Evolutionary conservation across 2,888 invertebrate species (phyloP).

Genomic region (Heliconius aoede): DNA sequence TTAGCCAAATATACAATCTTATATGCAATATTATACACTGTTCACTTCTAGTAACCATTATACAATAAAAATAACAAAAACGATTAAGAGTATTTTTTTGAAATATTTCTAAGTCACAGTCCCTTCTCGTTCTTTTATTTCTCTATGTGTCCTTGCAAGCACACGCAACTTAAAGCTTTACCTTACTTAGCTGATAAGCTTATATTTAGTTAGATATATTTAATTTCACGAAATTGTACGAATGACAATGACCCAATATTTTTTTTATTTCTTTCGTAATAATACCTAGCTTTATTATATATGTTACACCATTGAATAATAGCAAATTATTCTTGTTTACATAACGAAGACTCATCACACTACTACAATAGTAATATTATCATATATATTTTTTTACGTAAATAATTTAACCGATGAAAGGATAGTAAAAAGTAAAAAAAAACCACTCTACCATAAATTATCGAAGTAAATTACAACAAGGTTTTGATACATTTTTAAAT

Average conservation of each 20-base stretch:
- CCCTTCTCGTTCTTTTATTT: slow-evolving; percentile 62
- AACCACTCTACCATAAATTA: background rate
- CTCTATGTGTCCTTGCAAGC: slow-evolving; percentile 72
- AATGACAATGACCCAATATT: background rate
- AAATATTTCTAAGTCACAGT: background rate
- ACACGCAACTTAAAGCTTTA: slow-evolving; percentile 78
- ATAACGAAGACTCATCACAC: background rate
- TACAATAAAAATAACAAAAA: background rate
- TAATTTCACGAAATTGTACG: background rate
- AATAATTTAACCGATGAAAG: background rate
- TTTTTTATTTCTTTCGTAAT: background rate
- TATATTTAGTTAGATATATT: slow-evolving; percentile 47
- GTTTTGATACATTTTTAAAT: background rate
- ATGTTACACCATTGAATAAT: background rate
- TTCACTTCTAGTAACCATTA: background rate
- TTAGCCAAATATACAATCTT: no score
- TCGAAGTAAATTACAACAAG: background rate
- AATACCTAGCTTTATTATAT: background rate
- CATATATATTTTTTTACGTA: background rate
- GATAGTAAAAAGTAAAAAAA: background rate
- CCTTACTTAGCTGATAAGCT: slow-evolving; percentile 77
- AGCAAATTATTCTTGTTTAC: background rate
- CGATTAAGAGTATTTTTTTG: background rate
- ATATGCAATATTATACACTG: background rate
- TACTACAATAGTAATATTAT: background rate